Base-by-base conservation (phyloP, 2,888 invertebrate species). In the Sycophila texana region DNA sequence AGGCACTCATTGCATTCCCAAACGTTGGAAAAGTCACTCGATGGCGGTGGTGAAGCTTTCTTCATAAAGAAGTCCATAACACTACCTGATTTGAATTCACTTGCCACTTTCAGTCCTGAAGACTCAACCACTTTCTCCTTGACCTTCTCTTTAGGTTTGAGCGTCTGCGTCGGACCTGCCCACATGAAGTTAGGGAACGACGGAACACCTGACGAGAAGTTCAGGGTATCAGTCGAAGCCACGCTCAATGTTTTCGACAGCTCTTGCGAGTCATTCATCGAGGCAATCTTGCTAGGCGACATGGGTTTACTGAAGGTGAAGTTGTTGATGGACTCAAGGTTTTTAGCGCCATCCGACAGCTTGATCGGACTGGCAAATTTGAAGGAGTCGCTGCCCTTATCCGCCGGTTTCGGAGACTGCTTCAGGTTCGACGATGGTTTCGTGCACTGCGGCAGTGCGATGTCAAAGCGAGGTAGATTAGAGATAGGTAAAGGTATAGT, bases 241-340 rank as follows among this genome's bases (percentile, higher is more conserved):
- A 83, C 22, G 47, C 82, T 83, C 5, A 82, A 58, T 12, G 82
- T 85, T 78, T 82, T 84, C 0, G 83, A 79, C 2, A 84, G 76
- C 18, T 85, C 83, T n/a, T 75, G 74, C n/a, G 83, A 77, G 49
- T 82, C 83, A 47, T 83, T 83, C n/a, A 30, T 63, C 0, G 26
- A 14, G 16, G 14, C 82, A 61, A 71, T 67, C 57, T 86, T 86
- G 55, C 89, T 88, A 16, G 91, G 87, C 53, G 86, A 82, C 1
- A 91, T 83, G 13, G 94, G 94, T 74, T 92, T 91, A 83, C 93
- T 93, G 84, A 94, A 94, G 83, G 91, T 92, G 80, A 92, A 93
- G 83, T 92, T 92, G 82, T 92, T 92, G 20, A 91, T 90, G 3
- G 92, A 90, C 75, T 90, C 88, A 57, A 92, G 86, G 80, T 90